These are phyloP conservation scores for Cepaea nemoralis DNA, from an alignment of 1,140 invertebrate genomes.

Conservation along the genomic window DNA sequence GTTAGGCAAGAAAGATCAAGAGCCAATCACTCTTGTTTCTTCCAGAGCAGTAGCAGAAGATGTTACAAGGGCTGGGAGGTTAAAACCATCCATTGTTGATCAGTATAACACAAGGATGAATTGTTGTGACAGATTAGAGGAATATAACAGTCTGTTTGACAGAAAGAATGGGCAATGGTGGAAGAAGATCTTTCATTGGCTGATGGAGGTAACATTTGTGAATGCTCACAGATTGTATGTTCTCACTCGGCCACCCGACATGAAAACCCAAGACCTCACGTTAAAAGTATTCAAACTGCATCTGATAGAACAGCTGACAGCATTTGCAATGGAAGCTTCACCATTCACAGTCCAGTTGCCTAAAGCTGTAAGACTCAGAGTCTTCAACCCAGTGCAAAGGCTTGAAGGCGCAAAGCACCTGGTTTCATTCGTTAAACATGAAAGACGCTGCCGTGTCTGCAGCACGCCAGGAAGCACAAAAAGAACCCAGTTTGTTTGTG, in stretches of 20 bases:
- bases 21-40: neutral
- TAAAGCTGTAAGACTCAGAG: neutral
- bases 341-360: neutral
- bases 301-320: neutral
- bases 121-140: neutral
- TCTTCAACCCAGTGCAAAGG: neutral
- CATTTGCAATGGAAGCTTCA: neutral
- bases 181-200: slow-evolving; percentile 3
- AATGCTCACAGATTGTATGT: neutral
- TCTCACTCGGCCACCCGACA: neutral
- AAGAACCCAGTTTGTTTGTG: neutral
- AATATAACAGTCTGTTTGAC: neutral
- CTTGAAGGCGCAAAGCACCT: neutral
- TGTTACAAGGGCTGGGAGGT: neutral
- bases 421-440: too few relatives aligned
- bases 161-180: neutral
- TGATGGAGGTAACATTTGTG: neutral
- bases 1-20: neutral
- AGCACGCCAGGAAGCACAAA: neutral
- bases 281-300: neutral
- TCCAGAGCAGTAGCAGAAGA: neutral
- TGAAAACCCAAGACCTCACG: neutral
- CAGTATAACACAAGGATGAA: neutral
- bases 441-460: too few relatives aligned
- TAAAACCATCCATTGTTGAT: slow-evolving; percentile 3